Evolutionary conservation across 2,888 invertebrate genomes (phyloP), one percentile per base, ranked within the genome.

Genomic region (Sphecodes monilicornis): DNA sequence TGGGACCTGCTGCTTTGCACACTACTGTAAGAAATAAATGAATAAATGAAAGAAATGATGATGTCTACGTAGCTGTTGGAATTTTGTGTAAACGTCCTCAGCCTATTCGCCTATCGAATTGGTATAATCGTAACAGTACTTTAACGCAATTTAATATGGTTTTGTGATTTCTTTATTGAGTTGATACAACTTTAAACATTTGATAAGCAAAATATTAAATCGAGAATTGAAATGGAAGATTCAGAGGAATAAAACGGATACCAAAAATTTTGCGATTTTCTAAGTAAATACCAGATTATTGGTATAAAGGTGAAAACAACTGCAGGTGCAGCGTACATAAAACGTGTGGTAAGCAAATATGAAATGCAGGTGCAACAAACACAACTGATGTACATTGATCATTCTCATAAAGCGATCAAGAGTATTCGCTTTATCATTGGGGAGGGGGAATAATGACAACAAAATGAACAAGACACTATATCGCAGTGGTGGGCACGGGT

Each of bases 1-100:
- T 90, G 29, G 79, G 11, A 11, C 46, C 32, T 1, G 76, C 84
- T 41, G 78, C 82, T 80, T 86, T 91, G 79, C 82, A 84, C 16
- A 32, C 75, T 71, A 41, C 85, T 84, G 77, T 10, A 50, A 50
- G 10, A 50, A n/a, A n/a, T 50, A 50, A 50, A 50, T 50, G 0
- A 10, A 50, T 50, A 50, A 22, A 50, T n/a, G 10, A 50, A 50
- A 3, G 22, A 3, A 10, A 10, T n/a, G 22, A 22, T n/a, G n/a
- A 0, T 10, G 50, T 50, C 6, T 3, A 22, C 0, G n/a, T n/a
- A 50, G 22, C 3, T n/a, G 8, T 10, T 50, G 3, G 3, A 8
- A 50, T n/a, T 50, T 50, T 50, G 2, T 50, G 22, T 22, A 22
- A 3, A 50, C 10, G 3, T 10, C 50, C 22, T 50, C 50, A 10